Evolutionary conservation across 2,113 vertebrate species (phyloP), one percentile per base, ranked within the genome.

Genomic region (Salminus brasiliensis): DNA sequence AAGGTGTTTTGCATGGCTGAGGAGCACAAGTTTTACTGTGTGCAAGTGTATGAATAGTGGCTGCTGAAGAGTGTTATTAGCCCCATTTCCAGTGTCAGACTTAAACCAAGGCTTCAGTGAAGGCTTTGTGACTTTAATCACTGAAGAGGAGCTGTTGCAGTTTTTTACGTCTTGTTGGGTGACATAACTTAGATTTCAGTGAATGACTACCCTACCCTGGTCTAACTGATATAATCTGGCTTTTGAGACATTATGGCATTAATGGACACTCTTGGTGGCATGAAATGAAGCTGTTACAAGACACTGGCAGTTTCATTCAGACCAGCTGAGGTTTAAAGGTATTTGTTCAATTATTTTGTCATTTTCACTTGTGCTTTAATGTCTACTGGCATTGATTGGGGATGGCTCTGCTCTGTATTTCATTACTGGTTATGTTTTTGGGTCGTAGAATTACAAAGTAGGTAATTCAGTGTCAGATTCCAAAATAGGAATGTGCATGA

Each of bases 401-500:
- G 34, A 49, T 13, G 34, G 27, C 72, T 49, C 25, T 74, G 63
- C 34, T 53, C 55, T 72, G 45, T 43, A 60, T 72, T 74, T 76
- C 63, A 29, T 57, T 25, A 68, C 52, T 68, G 32, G 15, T 73
- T 18, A 18, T 39, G 10, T n/a, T 66, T 73, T 39, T 75, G 63
- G n/a, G 53, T 69, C 80, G 72, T 85, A 85, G 80, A 85, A 85
- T 82, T 85, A 82, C 83, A 69, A 76, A 82, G 63, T 27, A 63
- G n/a, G 80, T 73, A 85, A 85, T 85, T 82, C 83, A 72, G 83
- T 77, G 83, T 85, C 80, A 70, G 7, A 55, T 68, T 66, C 52
- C 72, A 79, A 15, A 30, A 68, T 10, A 79, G n/a, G 69, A 74
- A 55, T 12, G 36, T 12, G 18, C 63, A 63, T 52, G 8, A 74